Evolutionary conservation across 2,797 vertebrate genomes (phyloP).

Genomic region (Coregonus suidteri): DNA sequence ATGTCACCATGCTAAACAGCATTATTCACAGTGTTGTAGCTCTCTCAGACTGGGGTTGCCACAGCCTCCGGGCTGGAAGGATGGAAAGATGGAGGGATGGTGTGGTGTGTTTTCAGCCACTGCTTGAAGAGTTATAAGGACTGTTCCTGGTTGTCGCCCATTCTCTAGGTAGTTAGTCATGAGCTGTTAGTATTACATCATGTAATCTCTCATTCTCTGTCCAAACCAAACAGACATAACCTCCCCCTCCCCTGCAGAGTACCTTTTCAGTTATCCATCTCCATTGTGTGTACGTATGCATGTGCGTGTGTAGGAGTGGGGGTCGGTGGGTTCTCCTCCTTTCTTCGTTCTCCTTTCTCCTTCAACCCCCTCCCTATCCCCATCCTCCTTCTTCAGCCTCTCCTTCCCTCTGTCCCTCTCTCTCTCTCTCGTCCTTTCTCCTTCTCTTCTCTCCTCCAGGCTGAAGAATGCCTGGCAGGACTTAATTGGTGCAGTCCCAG

Average conservation of each 20-base stretch:
- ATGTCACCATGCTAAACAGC: neutral
- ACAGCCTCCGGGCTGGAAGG: neutral
- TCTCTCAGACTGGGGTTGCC: neutral
- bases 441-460: constrained; percentile 25
- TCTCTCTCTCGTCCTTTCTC: constrained; percentile 19
- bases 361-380: constrained; percentile 31
- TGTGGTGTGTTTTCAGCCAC: too few species aligned
- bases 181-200: neutral
- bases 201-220: neutral
- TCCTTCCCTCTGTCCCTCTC: constrained; percentile 16
- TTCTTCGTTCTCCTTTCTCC: constrained; percentile 20
- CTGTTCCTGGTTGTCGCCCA: too few species aligned
- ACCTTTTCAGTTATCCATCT: constrained; percentile 40
- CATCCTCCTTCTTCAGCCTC: too few species aligned
- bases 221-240: neutral
- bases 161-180: too few species aligned
- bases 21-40: neutral
- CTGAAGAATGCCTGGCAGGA: constrained; percentile 70
- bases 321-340: neutral
- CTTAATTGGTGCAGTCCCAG: constrained; percentile 74
- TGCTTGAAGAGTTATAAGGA: too few species aligned
- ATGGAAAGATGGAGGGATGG: too few species aligned
- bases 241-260: constrained; percentile 19
- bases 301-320: constrained; percentile 21
- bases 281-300: neutral